Evolutionary conservation across 2,113 vertebrate species (phyloP).

Genomic region (Psophia crepitans): DNA sequence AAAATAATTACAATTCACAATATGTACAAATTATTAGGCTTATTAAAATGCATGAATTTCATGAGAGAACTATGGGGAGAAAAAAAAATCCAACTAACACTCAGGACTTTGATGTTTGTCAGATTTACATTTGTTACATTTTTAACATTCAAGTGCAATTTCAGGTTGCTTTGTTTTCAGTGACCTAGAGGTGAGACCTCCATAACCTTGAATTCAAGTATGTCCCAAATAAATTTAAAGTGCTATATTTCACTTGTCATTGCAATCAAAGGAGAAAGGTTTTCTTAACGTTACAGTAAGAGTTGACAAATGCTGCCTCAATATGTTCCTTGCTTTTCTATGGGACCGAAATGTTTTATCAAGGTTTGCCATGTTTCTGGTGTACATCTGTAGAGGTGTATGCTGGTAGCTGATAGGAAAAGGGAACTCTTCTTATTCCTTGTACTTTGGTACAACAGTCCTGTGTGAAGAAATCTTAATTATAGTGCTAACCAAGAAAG

Average conservation of each 20-base stretch:
- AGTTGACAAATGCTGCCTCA: background rate
- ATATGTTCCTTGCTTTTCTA: background rate
- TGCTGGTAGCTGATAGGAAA: background rate
- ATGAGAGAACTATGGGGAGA: background rate
- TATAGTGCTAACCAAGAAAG: background rate
- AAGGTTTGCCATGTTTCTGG: background rate
- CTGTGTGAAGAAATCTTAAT: background rate
- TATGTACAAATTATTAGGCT: background rate
- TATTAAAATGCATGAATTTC: background rate
- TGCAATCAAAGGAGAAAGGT: background rate
- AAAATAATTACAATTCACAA: background rate
- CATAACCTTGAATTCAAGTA: background rate
- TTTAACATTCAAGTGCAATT: background rate
- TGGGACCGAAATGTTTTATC: background rate
- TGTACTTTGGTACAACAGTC: background rate
- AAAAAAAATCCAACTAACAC: background rate
- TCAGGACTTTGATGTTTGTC: background rate
- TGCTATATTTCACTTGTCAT: background rate
- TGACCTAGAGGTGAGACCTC: background rate
- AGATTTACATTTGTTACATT: background rate
- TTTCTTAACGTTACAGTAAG: background rate
- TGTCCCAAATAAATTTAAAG: background rate
- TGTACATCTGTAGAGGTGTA: fast-evolving
- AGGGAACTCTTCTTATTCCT: background rate
- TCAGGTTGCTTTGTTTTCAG: background rate